Percentiles rank a stretch among this genome's conserved stretches.
phyloP scores from a whole-genome alignment of 2,113 vertebrate species.

The Marmota monax region DNA sequence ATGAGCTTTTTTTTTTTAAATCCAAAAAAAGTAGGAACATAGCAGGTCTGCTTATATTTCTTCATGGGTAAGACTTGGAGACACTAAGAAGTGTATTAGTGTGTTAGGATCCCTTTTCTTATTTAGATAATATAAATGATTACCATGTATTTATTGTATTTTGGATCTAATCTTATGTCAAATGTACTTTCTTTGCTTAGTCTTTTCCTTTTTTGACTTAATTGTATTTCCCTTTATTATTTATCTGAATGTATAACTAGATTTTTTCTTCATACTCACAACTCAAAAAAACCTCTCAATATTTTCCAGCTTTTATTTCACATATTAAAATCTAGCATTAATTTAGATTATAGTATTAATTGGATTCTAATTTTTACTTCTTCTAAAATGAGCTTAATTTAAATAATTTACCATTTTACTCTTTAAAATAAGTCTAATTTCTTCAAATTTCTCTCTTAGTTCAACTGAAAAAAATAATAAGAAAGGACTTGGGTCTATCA shows the following conservation, averaged over 20 bases:
- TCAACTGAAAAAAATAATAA: background rate
- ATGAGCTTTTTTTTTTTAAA: background rate
- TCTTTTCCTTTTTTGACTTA: constrained; percentile 1
- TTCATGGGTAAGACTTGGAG: background rate
- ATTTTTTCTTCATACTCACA: background rate
- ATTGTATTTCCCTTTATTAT: background rate
- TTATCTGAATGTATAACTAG: background rate
- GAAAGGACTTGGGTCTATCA: background rate
- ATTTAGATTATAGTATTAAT: background rate
- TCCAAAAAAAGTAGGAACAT: background rate
- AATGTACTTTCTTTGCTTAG: background rate
- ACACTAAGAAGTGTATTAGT: background rate
- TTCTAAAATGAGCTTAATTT: constrained; percentile 47
- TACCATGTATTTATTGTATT: background rate
- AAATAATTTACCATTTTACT: background rate
- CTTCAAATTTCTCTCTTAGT: background rate
- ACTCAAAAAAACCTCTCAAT: background rate
- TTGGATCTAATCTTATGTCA: background rate
- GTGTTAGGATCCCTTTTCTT: background rate
- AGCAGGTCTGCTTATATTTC: background rate
- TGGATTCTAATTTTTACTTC: background rate
- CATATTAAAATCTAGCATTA: background rate
- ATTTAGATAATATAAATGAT: background rate
- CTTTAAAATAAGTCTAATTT: constrained; percentile 12
- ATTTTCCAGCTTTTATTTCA: background rate